These are phyloP conservation scores for Drosophila obscura DNA, from an alignment of 1,140 invertebrate genomes.

Conservation along the genomic window DNA sequence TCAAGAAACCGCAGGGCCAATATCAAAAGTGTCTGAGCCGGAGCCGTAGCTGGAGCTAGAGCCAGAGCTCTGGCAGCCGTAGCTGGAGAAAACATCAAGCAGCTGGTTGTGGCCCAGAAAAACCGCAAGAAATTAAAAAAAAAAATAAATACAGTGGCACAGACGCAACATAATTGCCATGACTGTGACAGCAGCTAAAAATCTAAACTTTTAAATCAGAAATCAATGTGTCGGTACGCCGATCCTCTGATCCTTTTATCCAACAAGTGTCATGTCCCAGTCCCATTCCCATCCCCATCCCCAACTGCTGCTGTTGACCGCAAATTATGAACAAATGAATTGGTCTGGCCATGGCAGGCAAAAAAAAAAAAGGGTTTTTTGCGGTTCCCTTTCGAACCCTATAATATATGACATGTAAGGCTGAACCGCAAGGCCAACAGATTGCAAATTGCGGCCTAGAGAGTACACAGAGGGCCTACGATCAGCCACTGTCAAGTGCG, in stretches of 20 bases:
- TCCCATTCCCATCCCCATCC: neutral
- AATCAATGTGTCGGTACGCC: constrained; percentile 23
- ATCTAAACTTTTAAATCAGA: constrained; percentile 68
- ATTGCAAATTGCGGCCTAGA: constrained; percentile 63
- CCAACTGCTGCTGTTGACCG: constrained; percentile 48
- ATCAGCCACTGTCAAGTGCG: constrained; percentile 7
- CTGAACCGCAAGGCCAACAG: constrained; percentile 52
- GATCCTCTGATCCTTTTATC: constrained; percentile 60
- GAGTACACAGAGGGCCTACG: constrained; percentile 6
- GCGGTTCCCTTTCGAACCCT: constrained; percentile 38
- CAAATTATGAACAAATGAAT: constrained; percentile 79
- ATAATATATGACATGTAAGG: constrained; percentile 39
- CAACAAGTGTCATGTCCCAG: constrained; percentile 55
- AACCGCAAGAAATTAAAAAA: constrained; percentile 41
- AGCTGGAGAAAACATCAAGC: constrained; percentile 24
- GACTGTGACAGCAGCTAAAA: constrained; percentile 41
- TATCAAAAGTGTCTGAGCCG: constrained; percentile 17
- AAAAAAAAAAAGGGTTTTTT: constrained; percentile 54
- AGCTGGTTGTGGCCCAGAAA: constrained; percentile 45
- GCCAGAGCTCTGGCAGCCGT: neutral
- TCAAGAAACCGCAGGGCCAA: constrained; percentile 28
- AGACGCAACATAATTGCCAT: constrained; percentile 57
- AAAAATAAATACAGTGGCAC: constrained; percentile 64
- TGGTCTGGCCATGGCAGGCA: constrained; percentile 39
- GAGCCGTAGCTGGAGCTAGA: constrained; percentile 15